Percentiles rank a stretch among this genome's conserved stretches.
phyloP scores from a whole-genome alignment of 2,888 invertebrate species.

The Parnassius glacialis region DNA sequence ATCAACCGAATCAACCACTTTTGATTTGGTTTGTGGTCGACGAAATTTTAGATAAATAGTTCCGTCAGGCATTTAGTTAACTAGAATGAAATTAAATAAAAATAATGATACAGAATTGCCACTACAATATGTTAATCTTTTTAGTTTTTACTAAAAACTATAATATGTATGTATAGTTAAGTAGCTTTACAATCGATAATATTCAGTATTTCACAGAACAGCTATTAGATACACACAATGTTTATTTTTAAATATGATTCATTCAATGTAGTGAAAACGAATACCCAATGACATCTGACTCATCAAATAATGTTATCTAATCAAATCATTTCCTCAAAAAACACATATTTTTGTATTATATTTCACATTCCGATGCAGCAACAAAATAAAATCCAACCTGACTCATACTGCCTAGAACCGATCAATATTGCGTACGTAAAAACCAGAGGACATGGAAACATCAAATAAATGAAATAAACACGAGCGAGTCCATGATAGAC shows the following conservation, averaged over 20 bases:
- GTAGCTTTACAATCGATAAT: too few relatives aligned
- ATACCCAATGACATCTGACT: slow-evolving; percentile 10
- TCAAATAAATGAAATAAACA: slow-evolving; percentile 39
- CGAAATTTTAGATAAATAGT: too few relatives aligned
- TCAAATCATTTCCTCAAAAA: slow-evolving; percentile 6
- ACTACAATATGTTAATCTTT: too few relatives aligned
- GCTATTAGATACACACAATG: too few relatives aligned
- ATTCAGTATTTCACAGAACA: too few relatives aligned
- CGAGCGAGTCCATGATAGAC: slow-evolving; percentile 42
- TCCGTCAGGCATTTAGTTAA: too few relatives aligned
- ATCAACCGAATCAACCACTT: not conserved
- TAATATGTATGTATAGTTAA: too few relatives aligned
- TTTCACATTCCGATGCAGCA: slow-evolving; percentile 2
- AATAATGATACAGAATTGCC: too few relatives aligned
- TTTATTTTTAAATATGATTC: slow-evolving; percentile 15
- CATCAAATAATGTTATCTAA: slow-evolving; percentile 23
- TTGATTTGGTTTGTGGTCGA: too few relatives aligned
- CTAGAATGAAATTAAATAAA: too few relatives aligned
- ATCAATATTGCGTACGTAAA: slow-evolving; percentile 25
- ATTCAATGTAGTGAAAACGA: slow-evolving; percentile 13
- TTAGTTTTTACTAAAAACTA: too few relatives aligned
- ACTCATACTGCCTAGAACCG: slow-evolving; percentile 10
- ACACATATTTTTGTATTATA: slow-evolving; percentile 7
- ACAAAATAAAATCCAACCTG: slow-evolving; percentile 16
- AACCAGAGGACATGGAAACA: slow-evolving; percentile 22